Evolutionary conservation across 2,113 vertebrate genomes (phyloP), one percentile per base, ranked within the genome.

Genomic region (Myotis yumanensis): DNA sequence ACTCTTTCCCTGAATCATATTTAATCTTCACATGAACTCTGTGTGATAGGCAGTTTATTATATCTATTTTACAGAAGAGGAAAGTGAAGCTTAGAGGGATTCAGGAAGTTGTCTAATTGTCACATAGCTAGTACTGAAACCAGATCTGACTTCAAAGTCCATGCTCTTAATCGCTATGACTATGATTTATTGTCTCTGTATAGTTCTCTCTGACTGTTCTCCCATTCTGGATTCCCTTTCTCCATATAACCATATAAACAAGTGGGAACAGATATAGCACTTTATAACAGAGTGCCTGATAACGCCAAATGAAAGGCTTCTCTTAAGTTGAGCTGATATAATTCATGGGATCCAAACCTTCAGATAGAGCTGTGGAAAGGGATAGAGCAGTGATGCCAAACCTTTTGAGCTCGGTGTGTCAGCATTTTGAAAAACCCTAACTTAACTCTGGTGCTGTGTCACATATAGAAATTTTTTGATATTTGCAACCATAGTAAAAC

Each of bases 1-100:
- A 88, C 4, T 94, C 35, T 86, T 90, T 51, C 48, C 40, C 15
- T 90, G 15, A 81, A 90, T 84, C 52, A 89, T 62, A 59, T 66
- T 85, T 90, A 94, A 83, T 77, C 68, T 62, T 90, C 64, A 75
- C 16, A 46, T 35, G 17, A 82, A 32, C 17, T 11, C 11, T 35
- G 11, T 86, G 18, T 90, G 10, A n/a, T 83, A 91, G 62, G 35
- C 10, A 91, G 43, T 76, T 91, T 64, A 83, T 59, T 54, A 68
- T 12, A 89, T 14, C 8, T 17, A 86, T 81, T 93, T 76, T 91
- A 94, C 5, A 77, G 57, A 94, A 91, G 43, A 88, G 40, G 14
- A 71, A 86, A 62, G 6, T 72, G 20, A 95, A 35, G 6, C 72
- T 81, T 94, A 86, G 25, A 32, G 11, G 18, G 15, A 32, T 77